A percentile compares a stretch with the other conserved stretches of the same genome.
Evolutionary conservation across 1,140 invertebrate species (phyloP).

Genomic region (Littorina saxatilis): DNA sequence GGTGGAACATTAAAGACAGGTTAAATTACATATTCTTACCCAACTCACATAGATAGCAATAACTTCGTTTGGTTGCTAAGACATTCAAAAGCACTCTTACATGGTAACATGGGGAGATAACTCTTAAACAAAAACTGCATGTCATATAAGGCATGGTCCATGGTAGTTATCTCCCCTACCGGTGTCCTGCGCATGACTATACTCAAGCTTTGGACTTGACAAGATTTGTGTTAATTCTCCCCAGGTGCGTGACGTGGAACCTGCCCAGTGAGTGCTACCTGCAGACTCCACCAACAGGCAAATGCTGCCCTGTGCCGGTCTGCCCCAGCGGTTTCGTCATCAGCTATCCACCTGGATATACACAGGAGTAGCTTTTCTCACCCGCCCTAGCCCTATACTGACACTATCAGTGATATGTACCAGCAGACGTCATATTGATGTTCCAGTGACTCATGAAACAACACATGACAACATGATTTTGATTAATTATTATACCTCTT

Average conservation of each 20-base stretch:
- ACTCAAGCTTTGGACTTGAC: too few relatives aligned
- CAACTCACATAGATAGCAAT: too few relatives aligned
- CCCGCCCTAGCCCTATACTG: neutral
- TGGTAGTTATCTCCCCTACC: too few relatives aligned
- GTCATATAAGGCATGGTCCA: too few relatives aligned
- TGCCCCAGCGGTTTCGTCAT: slow-evolving; percentile 50
- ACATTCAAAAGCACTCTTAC: too few relatives aligned
- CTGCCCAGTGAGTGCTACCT: slow-evolving; percentile 51
- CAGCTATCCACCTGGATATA: slow-evolving; percentile 55
- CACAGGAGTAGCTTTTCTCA: slow-evolving; percentile 49
- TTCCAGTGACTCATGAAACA: neutral
- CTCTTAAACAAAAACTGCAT: too few relatives aligned
- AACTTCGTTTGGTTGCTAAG: too few relatives aligned
- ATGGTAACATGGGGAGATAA: too few relatives aligned
- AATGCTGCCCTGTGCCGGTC: slow-evolving; percentile 55
- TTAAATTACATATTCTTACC: too few relatives aligned
- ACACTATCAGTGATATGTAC: neutral
- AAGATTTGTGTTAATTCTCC: too few relatives aligned
- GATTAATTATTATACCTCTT: neutral
- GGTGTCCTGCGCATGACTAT: too few relatives aligned
- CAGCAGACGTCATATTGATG: neutral
- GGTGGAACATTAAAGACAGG: too few relatives aligned
- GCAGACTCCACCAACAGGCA: slow-evolving; percentile 49
- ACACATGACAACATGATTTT: neutral
- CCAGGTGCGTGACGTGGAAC: slow-evolving; percentile 56